Conservation (phyloP, 2,797 vertebrate genomes). For the Cheirogaleus major region DNA sequence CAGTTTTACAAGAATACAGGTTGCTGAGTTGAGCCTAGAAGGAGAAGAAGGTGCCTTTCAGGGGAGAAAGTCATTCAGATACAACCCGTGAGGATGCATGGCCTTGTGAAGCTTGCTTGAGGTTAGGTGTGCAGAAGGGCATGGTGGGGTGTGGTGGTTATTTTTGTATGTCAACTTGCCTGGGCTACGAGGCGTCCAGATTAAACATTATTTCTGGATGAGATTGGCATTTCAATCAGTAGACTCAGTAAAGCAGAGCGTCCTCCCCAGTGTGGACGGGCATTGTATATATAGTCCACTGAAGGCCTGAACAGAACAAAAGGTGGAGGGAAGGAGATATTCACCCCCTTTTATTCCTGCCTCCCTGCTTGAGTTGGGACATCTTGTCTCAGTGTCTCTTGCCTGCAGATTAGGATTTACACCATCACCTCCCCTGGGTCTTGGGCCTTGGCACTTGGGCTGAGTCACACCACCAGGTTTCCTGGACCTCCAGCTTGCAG, state of each 20-base stretch:
- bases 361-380: background rate
- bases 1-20: background rate
- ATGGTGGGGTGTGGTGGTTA: background rate
- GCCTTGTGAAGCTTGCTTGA: background rate
- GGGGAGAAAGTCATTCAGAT: background rate
- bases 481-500: background rate
- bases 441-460: background rate
- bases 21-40: background rate
- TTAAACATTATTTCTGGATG: background rate
- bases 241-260: background rate
- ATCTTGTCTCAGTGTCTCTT: background rate
- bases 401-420: background rate
- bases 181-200: background rate
- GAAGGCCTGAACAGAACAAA: background rate
- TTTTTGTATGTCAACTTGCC: background rate
- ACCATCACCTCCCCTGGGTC: background rate
- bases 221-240: background rate
- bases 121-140: background rate
- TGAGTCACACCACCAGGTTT: background rate
- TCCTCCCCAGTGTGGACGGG: too few species aligned
- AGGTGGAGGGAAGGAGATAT: background rate
- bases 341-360: background rate
- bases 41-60: background rate
- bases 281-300: accelerated
- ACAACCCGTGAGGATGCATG: background rate